Base-by-base conservation (phyloP, 2,113 vertebrate species). In the Rana temporaria region DNA sequence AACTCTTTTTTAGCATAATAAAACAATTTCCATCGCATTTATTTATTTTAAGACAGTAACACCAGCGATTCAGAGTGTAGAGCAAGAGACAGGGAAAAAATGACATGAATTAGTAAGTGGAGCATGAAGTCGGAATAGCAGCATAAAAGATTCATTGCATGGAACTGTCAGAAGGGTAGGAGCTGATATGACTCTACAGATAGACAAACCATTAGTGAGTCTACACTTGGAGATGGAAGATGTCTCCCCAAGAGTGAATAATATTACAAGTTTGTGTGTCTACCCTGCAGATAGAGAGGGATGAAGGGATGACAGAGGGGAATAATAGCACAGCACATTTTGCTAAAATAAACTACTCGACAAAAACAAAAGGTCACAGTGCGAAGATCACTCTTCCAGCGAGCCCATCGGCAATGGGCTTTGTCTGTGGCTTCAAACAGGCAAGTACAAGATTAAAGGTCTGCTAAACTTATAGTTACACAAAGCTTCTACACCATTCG, bases 141-240 rank as follows among this genome's bases (percentile, higher is more conserved):
- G 38, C 68, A 81, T 81, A 64, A 73, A 81, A 81, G 59, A 81
- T 64, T 81, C 57, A 81, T 73, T 53, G 59, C 59, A 17, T 16
- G 64, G 59, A 72, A 64, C 38, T 64, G 69, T 72, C 68, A 72
- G 26, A 63, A 26, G 34, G 15, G 68, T 59, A 72, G 60, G 57
- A 32, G 24, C 57, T 72, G 67, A 81, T 71, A 52, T 26, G 56
- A 72, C 79, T 20, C 26, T 72, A 53, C 64, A 81, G 79, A 52
- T 70, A 80, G 78, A 72, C 59, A 53, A 30, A 70, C 38, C 68
- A 64, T 81, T 81, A 81, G 68, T 18, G 42, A 73, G 38, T 63
- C 68, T 32, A 60, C 68, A 60, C 26, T 38, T 18, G 52, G n/a
- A 42, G 73, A 48, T 76, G 59, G 34, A 63, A 76, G 59, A 76